Evolutionary conservation across 2,113 vertebrate genomes (phyloP).

Genomic region (Sebastes fasciatus): DNA sequence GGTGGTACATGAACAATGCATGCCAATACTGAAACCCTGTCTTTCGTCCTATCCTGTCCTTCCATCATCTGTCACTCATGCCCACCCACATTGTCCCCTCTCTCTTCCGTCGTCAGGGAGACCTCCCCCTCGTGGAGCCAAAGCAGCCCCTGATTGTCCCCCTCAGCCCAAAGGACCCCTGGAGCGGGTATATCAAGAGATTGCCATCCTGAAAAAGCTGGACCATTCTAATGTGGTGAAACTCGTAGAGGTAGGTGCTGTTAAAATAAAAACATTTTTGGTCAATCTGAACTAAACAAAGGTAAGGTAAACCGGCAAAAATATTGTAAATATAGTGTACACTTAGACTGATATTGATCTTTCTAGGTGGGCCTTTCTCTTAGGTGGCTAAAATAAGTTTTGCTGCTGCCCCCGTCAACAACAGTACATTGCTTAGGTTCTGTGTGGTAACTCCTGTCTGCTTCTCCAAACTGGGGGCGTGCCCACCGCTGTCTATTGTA

Average conservation of each 20-base stretch:
- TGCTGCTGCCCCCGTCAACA: too few species aligned
- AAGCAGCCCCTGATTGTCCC: conserved; percentile 84
- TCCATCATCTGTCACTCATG: not conserved
- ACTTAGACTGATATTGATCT: not conserved
- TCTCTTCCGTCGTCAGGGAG: conserved; percentile 84
- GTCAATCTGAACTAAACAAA: too few species aligned
- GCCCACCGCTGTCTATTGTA: too few species aligned
- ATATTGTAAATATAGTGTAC: too few species aligned
- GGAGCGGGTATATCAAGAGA: conserved; percentile 98
- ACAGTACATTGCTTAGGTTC: too few species aligned
- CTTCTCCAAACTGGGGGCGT: too few species aligned
- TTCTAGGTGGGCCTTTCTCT: not conserved
- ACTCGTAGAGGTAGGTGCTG: conserved; percentile 90
- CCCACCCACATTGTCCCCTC: not conserved
- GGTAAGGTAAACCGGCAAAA: too few species aligned
- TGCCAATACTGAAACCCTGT: not conserved
- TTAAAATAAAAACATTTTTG: not conserved
- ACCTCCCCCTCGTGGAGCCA: conserved; percentile 93
- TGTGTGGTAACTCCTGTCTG: too few species aligned
- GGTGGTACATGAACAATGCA: conserved; percentile 23
- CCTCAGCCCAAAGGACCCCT: conserved; percentile 92
- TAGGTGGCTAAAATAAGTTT: not conserved
- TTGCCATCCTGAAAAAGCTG: conserved; percentile 98
- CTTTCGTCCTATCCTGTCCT: not conserved
- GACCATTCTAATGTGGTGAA: conserved; percentile 98